phyloP scores from a whole-genome alignment of 2,113 vertebrate species.

The Heterotis niloticus region DNA sequence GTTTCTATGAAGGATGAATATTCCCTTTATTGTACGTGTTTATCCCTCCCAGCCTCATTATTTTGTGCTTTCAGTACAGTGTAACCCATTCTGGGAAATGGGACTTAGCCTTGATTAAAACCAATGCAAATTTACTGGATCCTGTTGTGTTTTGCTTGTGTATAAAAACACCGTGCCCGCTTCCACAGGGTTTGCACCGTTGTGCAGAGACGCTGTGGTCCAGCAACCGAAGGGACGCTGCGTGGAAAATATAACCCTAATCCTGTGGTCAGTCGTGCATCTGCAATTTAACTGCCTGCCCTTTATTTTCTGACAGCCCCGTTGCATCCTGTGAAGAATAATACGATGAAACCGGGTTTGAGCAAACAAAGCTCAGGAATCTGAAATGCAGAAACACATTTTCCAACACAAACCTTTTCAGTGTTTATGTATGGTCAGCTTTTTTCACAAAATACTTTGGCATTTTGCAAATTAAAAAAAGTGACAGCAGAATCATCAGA shows the following conservation, averaged over 20 bases:
- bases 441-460: not conserved
- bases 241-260: not conserved
- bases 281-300: slow-evolving; percentile 41
- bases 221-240: slow-evolving; percentile 23
- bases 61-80: slow-evolving; percentile 49
- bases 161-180: slow-evolving; percentile 33
- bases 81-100: slow-evolving; percentile 62
- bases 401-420: slow-evolving; percentile 14
- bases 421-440: not conserved
- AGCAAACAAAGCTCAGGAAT: slow-evolving; percentile 39
- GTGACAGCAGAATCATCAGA: slow-evolving; percentile 10
- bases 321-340: slow-evolving; percentile 54
- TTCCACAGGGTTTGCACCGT: slow-evolving; percentile 49
- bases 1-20: slow-evolving; percentile 52
- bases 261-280: too few species aligned
- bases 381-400: slow-evolving; percentile 1
- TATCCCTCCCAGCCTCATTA: slow-evolving; percentile 32
- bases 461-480: not conserved
- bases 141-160: slow-evolving; percentile 53
- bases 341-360: slow-evolving; percentile 53
- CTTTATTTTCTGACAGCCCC: slow-evolving; percentile 24
- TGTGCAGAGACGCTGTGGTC: slow-evolving; percentile 27
- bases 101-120: slow-evolving; percentile 54
- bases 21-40: slow-evolving; percentile 44
- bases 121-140: slow-evolving; percentile 52